Base-by-base conservation (phyloP, 2,113 vertebrate genomes). In the Calyptomena viridis region DNA sequence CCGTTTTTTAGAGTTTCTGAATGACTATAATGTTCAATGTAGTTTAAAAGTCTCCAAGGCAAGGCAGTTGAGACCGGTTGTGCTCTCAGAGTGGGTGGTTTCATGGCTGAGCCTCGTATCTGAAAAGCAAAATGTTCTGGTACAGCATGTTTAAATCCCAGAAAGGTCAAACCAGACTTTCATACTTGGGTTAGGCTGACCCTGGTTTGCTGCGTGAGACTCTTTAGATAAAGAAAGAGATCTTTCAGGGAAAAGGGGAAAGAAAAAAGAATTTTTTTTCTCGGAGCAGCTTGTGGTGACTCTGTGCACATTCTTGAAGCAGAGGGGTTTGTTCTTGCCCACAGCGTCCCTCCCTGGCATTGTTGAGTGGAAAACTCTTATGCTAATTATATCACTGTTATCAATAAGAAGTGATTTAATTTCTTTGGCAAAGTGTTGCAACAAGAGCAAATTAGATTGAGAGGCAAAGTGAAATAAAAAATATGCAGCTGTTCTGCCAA, bases 161-260 rank as follows among this genome's bases (percentile, higher is more conserved):
- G 73, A 96, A 94, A 96, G 96, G 93, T 97, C 95, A 96, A 90
- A 68, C 31, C 80, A 96, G 95, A 96, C 92, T 87, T 90, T 93
- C 80, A 62, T 91, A 87, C 90, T 92, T 78, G 59, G 72, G 86
- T 93, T 90, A 96, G 64, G 49, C 23, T 96, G 96, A 94, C 95
- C 92, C 76, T 72, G 83, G 53, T 89, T 94, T 96, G 67, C 83
- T 90, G 94, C 6, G 2, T 83, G 85, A 90, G 82, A 33, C 67
- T 95, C 77, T 90, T 64, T 39, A 83, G 78, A 77, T 87, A 94
- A 94, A 95, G 94, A 92, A 94, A 95, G 91, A 92, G 84, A 92
- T 90, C 94, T 96, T 96, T 97, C 86, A 94, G 73, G 16, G 30
- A 58, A 69, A 81, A 24, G 30, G 15, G 4, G 7, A 18, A 21